These are phyloP conservation scores for Sisyra terminalis DNA, from an alignment of 2,888 invertebrate species.

Conservation along the genomic window DNA sequence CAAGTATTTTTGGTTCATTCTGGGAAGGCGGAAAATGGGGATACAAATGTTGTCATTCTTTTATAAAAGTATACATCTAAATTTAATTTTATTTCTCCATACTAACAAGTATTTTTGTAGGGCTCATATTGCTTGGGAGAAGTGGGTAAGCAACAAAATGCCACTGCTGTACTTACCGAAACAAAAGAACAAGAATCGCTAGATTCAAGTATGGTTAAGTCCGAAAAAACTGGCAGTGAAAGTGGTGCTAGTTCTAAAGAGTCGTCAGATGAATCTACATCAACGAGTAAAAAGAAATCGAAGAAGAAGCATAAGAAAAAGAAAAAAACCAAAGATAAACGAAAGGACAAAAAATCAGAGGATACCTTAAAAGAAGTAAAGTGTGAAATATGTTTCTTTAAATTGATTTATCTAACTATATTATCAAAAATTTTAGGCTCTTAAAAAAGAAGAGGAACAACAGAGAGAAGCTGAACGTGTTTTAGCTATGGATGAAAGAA, in stretches of 20 bases:
- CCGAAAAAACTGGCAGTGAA: constrained; percentile 8
- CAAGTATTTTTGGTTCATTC: constrained; percentile 88
- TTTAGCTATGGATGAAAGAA: constrained; percentile 67
- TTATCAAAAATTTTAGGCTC: constrained; percentile 28
- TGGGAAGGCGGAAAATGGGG: constrained; percentile 94
- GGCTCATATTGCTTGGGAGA: constrained; percentile 81
- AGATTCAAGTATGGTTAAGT: constrained; percentile 10
- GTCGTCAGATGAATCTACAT: constrained; percentile 30
- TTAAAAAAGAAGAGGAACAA: constrained; percentile 43
- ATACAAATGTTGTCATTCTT: constrained; percentile 87
- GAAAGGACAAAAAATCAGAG: constrained; percentile 24
- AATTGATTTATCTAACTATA: constrained; percentile 3
- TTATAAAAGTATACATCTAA: constrained; percentile 43
- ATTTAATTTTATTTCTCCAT: constrained; percentile 2
- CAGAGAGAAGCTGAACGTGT: constrained; percentile 44
- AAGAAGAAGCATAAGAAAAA: constrained; percentile 30
- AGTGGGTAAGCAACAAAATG: constrained; percentile 30
- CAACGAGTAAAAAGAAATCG: constrained; percentile 35
- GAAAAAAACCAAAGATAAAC: constrained; percentile 26
- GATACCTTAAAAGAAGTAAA: constrained; percentile 38
- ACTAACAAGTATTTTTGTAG: no score
- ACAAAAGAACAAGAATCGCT: constrained; percentile 12
- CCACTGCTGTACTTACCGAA: constrained; percentile 8
- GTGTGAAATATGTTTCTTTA: constrained; percentile 7
- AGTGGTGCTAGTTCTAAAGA: constrained; percentile 10